phyloP scores from a whole-genome alignment of 2,888 invertebrate genomes.

The Congeria kusceri region DNA sequence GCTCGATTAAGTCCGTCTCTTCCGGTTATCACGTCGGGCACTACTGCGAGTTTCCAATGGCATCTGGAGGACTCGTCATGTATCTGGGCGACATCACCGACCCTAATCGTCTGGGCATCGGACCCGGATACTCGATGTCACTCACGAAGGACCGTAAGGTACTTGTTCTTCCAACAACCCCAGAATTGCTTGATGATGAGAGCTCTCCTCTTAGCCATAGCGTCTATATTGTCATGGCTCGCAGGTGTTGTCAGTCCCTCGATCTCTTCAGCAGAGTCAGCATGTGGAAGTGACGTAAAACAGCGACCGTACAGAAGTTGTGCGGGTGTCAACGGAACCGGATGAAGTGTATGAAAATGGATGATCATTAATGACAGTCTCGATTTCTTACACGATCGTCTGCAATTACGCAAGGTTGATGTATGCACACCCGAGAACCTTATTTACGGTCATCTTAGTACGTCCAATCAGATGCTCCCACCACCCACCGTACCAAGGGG shows the following conservation, averaged over 20 bases:
- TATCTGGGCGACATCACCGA: not conserved
- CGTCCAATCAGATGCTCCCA: not conserved
- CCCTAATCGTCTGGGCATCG: not conserved
- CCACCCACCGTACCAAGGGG: conserved; percentile 4
- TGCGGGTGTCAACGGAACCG: not conserved
- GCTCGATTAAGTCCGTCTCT: not conserved
- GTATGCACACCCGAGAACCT: conserved; percentile 1
- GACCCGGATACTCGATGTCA: not conserved
- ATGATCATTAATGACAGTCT: not conserved
- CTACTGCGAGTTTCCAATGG: too few relatives aligned
- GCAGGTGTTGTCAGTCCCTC: not conserved
- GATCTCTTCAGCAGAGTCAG: not conserved
- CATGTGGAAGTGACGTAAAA: not conserved
- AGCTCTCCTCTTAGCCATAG: not conserved
- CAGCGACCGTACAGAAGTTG: not conserved
- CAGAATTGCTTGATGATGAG: not conserved
- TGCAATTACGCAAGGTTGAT: not conserved
- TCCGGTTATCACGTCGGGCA: not conserved
- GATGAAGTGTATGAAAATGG: not conserved
- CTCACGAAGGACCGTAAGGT: not conserved
- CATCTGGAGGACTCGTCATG: too few relatives aligned
- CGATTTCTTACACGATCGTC: not conserved
- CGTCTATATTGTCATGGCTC: too few relatives aligned
- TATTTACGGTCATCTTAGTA: not conserved
- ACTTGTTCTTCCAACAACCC: not conserved